Percentiles rank a stretch among this genome's conserved stretches.
Evolutionary conservation across 2,797 vertebrate genomes (phyloP).

Genomic region (Molossus molossus): DNA sequence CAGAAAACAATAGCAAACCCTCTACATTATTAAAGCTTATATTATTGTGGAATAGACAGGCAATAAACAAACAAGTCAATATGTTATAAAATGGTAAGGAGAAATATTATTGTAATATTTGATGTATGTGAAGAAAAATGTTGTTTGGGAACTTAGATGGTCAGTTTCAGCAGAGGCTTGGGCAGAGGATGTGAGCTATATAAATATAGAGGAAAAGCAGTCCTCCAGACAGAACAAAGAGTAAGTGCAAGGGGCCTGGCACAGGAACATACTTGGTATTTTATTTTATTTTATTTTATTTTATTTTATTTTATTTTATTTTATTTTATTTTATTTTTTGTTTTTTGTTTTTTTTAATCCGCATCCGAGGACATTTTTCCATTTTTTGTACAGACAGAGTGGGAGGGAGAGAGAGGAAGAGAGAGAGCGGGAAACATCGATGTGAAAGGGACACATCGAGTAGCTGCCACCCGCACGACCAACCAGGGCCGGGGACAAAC

Average conservation of each 20-base stretch:
- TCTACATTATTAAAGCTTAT: background rate
- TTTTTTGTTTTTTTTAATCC: too few species aligned
- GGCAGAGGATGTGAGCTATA: background rate
- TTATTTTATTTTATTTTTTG: too few species aligned
- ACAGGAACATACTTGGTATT: background rate
- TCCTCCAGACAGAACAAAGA: background rate
- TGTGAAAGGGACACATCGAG: too few species aligned
- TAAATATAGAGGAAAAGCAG: background rate
- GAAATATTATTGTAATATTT: background rate
- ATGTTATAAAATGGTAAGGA: background rate
- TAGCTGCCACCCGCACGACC: too few species aligned
- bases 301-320: too few species aligned
- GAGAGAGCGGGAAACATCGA: too few species aligned
- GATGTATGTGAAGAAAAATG: background rate
- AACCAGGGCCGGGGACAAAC: too few species aligned
- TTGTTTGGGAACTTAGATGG: background rate
- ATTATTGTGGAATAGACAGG: background rate
- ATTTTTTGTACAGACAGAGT: too few species aligned
- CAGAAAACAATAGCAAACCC: background rate
- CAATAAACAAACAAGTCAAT: background rate
- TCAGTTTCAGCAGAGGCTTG: background rate
- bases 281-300: too few species aligned
- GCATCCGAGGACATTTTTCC: too few species aligned
- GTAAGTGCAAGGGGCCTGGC: background rate
- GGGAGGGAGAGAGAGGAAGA: too few species aligned